These are phyloP conservation scores for Tachysurus vachellii DNA, from an alignment of 2,113 vertebrate genomes.

Conservation along the genomic window DNA sequence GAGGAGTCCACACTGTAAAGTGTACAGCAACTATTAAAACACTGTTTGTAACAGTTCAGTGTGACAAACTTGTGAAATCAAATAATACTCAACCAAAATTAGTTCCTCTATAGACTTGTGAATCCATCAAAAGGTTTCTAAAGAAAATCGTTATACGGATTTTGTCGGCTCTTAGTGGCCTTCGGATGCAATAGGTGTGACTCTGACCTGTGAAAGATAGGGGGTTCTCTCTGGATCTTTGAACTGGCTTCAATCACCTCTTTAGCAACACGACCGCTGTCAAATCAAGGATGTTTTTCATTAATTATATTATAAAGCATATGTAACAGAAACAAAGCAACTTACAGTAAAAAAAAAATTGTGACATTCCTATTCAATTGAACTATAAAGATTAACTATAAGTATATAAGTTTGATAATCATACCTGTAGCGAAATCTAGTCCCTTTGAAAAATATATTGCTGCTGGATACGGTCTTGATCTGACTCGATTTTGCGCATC, in stretches of 20 bases:
- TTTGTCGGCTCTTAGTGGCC: neutral
- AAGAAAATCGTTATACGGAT: neutral
- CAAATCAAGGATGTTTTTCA: neutral
- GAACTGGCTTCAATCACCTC: constrained; percentile 97
- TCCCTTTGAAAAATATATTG: constrained; percentile 99
- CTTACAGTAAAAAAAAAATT: neutral
- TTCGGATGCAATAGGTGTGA: neutral
- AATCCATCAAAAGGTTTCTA: neutral
- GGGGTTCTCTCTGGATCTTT: constrained; percentile 94
- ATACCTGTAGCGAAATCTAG: constrained; percentile 95
- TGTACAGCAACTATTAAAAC: neutral
- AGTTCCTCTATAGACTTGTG: neutral
- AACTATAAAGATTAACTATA: neutral
- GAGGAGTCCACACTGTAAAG: too few species aligned
- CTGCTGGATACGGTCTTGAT: constrained; percentile 98
- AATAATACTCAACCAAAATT: neutral
- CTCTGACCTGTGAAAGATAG: constrained; percentile 87
- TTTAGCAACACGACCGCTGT: constrained; percentile 93
- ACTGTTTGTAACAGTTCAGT: neutral
- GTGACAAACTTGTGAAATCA: neutral
- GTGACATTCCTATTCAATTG: neutral
- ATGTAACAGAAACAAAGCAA: neutral
- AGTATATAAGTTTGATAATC: constrained; percentile 34
- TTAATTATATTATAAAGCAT: neutral
- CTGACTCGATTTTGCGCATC: constrained; percentile 98